Conservation (phyloP, 2,888 invertebrate species). For the Coenonympha arcania region DNA sequence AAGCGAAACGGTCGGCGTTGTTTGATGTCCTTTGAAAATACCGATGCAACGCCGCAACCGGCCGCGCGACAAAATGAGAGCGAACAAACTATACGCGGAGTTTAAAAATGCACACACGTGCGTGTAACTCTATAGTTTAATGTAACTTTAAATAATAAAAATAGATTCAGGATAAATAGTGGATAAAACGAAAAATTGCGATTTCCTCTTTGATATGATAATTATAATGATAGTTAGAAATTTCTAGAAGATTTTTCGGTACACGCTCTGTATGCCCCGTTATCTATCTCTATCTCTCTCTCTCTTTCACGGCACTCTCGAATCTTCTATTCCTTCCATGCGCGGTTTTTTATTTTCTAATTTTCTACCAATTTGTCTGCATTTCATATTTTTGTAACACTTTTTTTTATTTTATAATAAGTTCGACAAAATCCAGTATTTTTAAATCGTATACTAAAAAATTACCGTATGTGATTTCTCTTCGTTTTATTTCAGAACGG, state of each 20-base stretch:
- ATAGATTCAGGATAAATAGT: conserved; percentile 48
- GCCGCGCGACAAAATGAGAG: too few relatives aligned
- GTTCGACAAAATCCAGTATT: too few relatives aligned
- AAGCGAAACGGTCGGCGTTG: too few relatives aligned
- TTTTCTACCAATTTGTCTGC: conserved; percentile 32
- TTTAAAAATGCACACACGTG: conserved; percentile 37
- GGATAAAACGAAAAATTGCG: conserved; percentile 36
- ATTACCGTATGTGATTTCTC: background rate
- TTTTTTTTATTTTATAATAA: conserved; percentile 30
- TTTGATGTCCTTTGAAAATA: too few relatives aligned
- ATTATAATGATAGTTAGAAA: conserved; percentile 29
- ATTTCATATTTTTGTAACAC: conserved; percentile 38
- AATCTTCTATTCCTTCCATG: conserved; percentile 18
- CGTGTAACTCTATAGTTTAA: conserved; percentile 32
- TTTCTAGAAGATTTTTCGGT: conserved; percentile 38
- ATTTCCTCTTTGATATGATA: conserved; percentile 24
- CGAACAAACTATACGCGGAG: too few relatives aligned
- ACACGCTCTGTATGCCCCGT: conserved; percentile 51
- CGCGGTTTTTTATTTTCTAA: conserved; percentile 31
- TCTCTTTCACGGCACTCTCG: conserved; percentile 30
- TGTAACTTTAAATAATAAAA: conserved; percentile 31
- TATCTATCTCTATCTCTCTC: too few relatives aligned
- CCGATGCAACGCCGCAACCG: too few relatives aligned
- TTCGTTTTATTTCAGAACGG: background rate
- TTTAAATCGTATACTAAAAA: background rate